Evolutionary conservation across 2,113 vertebrate genomes (phyloP), one percentile per base, ranked within the genome.

Genomic region (Brevimyrus niger): DNA sequence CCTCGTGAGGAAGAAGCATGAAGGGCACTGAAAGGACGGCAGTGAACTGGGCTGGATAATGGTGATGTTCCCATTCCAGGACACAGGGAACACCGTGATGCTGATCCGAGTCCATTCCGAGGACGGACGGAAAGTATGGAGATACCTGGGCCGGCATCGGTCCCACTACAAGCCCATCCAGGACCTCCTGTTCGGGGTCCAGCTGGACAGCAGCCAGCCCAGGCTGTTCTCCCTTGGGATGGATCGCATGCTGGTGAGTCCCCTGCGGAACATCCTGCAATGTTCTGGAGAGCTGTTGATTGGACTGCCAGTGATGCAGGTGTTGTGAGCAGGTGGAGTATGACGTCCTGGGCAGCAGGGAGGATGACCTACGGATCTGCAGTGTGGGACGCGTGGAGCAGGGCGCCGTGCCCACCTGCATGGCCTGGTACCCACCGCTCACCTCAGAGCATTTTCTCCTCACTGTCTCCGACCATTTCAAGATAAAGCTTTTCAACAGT

Each of bases 401-500:
- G 93, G 94, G 47, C 1, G 96, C 94, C 0, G 90, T 96, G 61
- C 97, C 98, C 0, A 94, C 91, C 48, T 98, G 96, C 89, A 96
- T 99, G 95, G 91, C 96, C 83, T 99, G 98, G 98, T 97, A 97
- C 92, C 98, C 98, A 0, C 96, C 96, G 0, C 90, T 98, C 51
- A 94, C 94, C 6, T 94, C 92, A 0, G 98, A 99, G 88, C 94
- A 96, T 58, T 98, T 99, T 87, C 94, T 99, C 55, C 96, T 99
- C 2, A 92, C 95, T 0, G 95, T 95, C 89, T 97, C 97, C 23
- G 95, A 96, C 87, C 92, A 93, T 84, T 98, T 97, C 95, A 99
- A 99, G 94, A 96, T 98, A 92, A 99, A 98, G 89, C 97, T 99
- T 27, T 97, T 97, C 89, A 97, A 99, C 80, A 94, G 95, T 0